Base-by-base conservation (phyloP, 2,888 invertebrate genomes). In the Hemaris fuciformis region DNA sequence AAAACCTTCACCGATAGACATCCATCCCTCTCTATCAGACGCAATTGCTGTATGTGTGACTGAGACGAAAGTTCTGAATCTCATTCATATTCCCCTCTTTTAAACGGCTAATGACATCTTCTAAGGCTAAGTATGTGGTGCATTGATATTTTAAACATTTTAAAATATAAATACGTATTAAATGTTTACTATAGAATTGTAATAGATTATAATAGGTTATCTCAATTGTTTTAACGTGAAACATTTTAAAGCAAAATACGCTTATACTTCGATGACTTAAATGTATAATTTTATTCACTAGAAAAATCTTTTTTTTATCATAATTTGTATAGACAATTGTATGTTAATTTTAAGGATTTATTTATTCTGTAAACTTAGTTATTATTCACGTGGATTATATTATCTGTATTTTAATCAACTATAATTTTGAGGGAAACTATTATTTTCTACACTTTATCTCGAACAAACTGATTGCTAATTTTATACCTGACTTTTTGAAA, bases 161-260 rank as follows among this genome's bases (percentile, higher is more conserved):
- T 41, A 64, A 69, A 71, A 69, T 71, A 53, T 46, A 46, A 25
- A 46, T 46, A 53, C 53, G 53, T 53, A 53, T 70, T 77, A 73
- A 69, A 70, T 65, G 70, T 68, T 60, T 59, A 65, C 66, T 70
- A 61, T 64, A 70, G 70, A 69, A 66, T 67, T 66, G 62, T 67
- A 72, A 65, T 73, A 71, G 63, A 59, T 58, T 64, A 20, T 53
- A 20, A 53, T 60, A 22, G 31, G 53, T 53, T 53, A 48, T 27
- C 10, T 46, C 41, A 20, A 10, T 25, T 38, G 4, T 4, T 59
- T 46, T 46, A 10, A 46, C 22, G 27, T 38, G 18, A 41, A 34
- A 46, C n/a, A 62, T 71, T 66, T 61, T 60, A 65, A 80, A 83
- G 79, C 81, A 76, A 71, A 70, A 75, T 75, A 72, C 81, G 82